Conservation (phyloP, 1,140 invertebrate species). For the Palaemon carinicauda region DNA sequence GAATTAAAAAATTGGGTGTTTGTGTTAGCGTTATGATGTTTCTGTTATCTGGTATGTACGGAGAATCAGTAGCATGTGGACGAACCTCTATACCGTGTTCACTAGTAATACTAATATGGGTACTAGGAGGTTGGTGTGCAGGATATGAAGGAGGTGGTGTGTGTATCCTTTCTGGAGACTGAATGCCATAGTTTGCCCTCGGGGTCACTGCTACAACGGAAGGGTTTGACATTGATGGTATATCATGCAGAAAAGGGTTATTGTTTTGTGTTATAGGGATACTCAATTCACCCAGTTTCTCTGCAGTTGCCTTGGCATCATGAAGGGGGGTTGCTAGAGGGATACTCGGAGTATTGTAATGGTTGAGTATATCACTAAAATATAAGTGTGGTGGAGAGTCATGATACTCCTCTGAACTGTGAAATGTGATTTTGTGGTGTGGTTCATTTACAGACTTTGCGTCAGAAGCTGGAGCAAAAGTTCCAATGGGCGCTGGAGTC, state of each 20-base stretch:
- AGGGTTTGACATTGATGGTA: background rate
- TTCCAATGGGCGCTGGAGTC: too few species aligned
- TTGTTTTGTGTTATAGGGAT: background rate
- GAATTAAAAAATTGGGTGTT: too few species aligned
- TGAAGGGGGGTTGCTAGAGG: too few species aligned
- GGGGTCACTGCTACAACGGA: background rate
- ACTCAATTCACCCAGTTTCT: background rate
- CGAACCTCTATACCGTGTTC: background rate
- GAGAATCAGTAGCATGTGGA: background rate
- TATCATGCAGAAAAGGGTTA: background rate
- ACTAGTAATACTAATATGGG: background rate
- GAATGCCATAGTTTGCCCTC: slow-evolving; percentile 21
- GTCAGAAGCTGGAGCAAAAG: too few species aligned
- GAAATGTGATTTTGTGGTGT: too few species aligned
- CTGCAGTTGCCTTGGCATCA: background rate
- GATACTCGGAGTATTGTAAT: too few species aligned
- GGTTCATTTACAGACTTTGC: too few species aligned
- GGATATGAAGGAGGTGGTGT: background rate
- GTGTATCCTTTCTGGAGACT: background rate
- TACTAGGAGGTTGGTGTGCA: background rate
- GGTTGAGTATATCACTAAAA: too few species aligned
- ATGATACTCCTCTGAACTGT: too few species aligned
- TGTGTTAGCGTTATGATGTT: too few species aligned
- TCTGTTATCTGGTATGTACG: too few species aligned
- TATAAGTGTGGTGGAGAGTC: too few species aligned